Evolutionary conservation across 2,888 invertebrate species (phyloP).

Genomic region (Plebejus anna): DNA sequence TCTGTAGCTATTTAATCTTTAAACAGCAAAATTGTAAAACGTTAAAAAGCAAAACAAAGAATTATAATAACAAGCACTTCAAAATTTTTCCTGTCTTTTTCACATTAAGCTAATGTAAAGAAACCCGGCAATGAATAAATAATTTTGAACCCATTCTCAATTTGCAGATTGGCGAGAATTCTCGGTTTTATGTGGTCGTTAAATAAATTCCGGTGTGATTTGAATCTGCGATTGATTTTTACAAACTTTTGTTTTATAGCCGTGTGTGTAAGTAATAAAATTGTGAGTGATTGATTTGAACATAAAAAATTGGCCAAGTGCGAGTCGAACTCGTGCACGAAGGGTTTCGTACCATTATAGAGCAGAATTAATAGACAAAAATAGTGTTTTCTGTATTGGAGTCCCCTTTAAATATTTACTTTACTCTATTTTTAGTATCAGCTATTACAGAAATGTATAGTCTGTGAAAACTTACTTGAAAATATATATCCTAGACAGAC

Average conservation of each 20-base stretch:
- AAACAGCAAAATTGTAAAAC: no score
- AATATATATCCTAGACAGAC: no score
- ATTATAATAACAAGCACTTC: background rate
- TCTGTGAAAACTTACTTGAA: no score
- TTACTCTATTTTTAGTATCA: no score
- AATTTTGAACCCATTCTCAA: constrained; percentile 21
- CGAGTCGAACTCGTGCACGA: background rate
- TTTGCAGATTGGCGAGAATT: constrained; percentile 24
- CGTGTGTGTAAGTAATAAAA: background rate
- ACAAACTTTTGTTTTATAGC: constrained; percentile 16
- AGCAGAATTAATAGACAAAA: no score
- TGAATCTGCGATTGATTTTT: constrained; percentile 16
- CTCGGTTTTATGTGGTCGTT: constrained; percentile 23
- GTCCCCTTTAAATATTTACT: no score
- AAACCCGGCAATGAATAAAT: constrained; percentile 11
- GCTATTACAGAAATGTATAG: no score
- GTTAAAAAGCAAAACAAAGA: background rate
- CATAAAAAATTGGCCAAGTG: background rate
- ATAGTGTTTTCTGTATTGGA: no score
- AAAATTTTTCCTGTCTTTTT: background rate
- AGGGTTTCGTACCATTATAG: no score
- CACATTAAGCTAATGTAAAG: constrained; percentile 3
- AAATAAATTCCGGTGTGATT: constrained; percentile 19
- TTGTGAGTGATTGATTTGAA: background rate
- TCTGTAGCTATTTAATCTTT: no score